Conservation (phyloP, 1,140 invertebrate species). For the Drosophila lacteicornis region DNA sequence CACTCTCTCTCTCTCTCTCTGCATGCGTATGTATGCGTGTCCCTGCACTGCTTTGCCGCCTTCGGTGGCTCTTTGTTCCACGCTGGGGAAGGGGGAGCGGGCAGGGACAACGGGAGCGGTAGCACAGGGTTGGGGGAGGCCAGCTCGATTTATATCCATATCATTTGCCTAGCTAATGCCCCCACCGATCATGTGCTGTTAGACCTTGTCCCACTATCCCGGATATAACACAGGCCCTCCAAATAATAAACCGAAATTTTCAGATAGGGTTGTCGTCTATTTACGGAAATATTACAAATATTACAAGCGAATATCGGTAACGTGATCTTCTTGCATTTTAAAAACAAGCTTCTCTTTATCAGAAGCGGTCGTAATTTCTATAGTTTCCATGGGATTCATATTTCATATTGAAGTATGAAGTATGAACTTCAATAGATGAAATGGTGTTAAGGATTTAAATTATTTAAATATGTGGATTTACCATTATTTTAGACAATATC, state of each 20-base stretch:
- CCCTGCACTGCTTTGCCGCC: slow-evolving; percentile 72
- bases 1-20: slow-evolving; percentile 2
- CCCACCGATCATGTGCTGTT: slow-evolving; percentile 66
- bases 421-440: too few relatives aligned
- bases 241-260: slow-evolving; percentile 36
- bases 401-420: too few relatives aligned
- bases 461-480: background rate
- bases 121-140: slow-evolving; percentile 7
- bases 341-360: too few relatives aligned
- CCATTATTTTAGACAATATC: too few relatives aligned
- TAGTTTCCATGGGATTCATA: too few relatives aligned
- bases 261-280: background rate
- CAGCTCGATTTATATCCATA: slow-evolving; percentile 57
- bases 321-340: background rate
- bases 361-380: too few relatives aligned
- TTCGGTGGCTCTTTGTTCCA: slow-evolving; percentile 71
- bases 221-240: slow-evolving; percentile 9
- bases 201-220: slow-evolving; percentile 39
- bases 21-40: slow-evolving; percentile 46
- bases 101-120: background rate
- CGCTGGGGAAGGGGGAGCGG: slow-evolving; percentile 14
- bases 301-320: background rate
- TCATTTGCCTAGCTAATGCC: slow-evolving; percentile 62
- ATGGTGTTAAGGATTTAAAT: too few relatives aligned
- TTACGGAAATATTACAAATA: background rate